These are phyloP conservation scores for Philereme vetulata DNA, from an alignment of 2,888 invertebrate genomes.

Conservation along the genomic window DNA sequence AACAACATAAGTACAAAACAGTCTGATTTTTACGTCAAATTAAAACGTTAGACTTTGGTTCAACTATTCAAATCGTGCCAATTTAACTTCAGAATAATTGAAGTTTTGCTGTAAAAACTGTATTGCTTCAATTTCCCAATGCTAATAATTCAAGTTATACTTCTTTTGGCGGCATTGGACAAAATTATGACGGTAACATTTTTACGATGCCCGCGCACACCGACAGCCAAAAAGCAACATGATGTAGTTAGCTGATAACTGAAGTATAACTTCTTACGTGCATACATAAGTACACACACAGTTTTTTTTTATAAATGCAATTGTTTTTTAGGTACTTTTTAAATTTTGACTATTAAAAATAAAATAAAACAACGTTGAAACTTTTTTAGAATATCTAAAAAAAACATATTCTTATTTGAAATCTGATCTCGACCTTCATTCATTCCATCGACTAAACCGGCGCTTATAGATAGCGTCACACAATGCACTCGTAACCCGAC, in stretches of 20 bases:
- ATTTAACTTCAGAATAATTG: conserved; percentile 69
- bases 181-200: no score
- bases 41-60: conserved; percentile 43
- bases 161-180: no score
- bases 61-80: conserved; percentile 61
- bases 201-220: no score
- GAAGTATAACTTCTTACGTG: no score
- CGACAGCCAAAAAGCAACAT: no score
- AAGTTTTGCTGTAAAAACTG: conserved; percentile 47
- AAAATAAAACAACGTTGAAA: no score
- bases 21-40: conserved; percentile 42
- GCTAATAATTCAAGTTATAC: neutral
- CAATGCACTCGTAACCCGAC: conserved; percentile 49
- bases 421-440: conserved; percentile 24
- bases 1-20: conserved; percentile 29
- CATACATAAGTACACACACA: no score
- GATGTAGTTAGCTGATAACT: no score
- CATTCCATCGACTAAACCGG: conserved; percentile 19
- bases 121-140: neutral
- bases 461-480: conserved; percentile 21
- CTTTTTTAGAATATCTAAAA: no score
- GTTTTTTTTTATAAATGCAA: no score
- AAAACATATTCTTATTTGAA: conserved; percentile 4
- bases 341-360: no score
- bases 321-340: no score